Conservation (phyloP, 2,888 invertebrate species). For the Rotaria sp. region DNA sequence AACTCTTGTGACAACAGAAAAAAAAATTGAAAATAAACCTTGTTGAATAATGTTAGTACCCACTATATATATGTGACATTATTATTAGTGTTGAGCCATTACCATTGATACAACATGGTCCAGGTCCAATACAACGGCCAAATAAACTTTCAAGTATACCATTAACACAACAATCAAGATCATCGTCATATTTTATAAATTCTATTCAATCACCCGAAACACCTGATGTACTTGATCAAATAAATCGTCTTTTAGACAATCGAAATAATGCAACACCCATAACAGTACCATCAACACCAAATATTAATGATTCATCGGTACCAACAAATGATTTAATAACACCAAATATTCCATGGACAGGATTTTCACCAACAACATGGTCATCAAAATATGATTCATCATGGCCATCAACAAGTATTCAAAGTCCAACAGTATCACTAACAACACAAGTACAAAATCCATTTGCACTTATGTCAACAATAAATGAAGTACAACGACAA, state of each 20-base stretch:
- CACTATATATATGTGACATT: neutral
- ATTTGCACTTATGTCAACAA: neutral
- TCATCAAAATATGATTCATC: neutral
- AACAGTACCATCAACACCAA: neutral
- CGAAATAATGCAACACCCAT: neutral
- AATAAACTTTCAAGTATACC: neutral
- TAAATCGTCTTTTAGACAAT: neutral
- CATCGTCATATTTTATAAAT: neutral
- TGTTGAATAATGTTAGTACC: too few species aligned
- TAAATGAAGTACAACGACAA: neutral
- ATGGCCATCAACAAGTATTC: neutral
- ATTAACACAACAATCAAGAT: neutral
- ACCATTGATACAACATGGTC: neutral
- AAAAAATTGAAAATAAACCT: too few species aligned
- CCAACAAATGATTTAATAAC: neutral
- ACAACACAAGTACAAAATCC: constrained; percentile 23
- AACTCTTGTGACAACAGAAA: too few species aligned
- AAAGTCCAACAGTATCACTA: neutral
- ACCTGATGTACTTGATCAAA: constrained; percentile 8
- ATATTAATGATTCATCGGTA: neutral
- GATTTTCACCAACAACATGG: neutral
- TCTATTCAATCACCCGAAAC: neutral
- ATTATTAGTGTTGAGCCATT: neutral
- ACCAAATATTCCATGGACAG: neutral
- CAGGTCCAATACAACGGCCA: constrained; percentile 22